Evolutionary conservation across 2,797 vertebrate genomes (phyloP), one percentile per base, ranked within the genome.

Genomic region (Enteromius afrohamiltoni): DNA sequence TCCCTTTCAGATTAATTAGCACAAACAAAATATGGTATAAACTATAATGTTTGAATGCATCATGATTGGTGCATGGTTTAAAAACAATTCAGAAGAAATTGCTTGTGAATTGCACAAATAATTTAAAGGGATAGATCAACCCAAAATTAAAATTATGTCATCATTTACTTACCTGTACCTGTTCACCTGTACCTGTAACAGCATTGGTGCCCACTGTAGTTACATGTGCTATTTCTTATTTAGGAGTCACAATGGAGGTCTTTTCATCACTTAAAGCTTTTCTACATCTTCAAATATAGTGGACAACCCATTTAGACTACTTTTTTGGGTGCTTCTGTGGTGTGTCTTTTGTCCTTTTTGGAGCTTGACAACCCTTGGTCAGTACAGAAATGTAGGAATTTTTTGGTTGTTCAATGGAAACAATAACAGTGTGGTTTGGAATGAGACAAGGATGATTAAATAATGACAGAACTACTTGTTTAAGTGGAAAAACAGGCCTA

Each of bases 381-480:
- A 62, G 14, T 31, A 47, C 29, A 78, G 7, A 65, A n/a, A 49
- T 34, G 2, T 14, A 10, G 76, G 21, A 62, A 49, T 67, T 60
- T 2, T 64, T 51, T 67, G 60, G 31, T 67, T 78, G 26, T 9
- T 65, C 19, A 49, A 47, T 0, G 31, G 23, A n/a, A 31, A n/a
- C 16, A 19, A 26, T n/a, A 62, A 34, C 16, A 11, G 8, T 10
- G 10, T 42, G 58, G 58, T 77, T 62, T 29, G 10, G 51, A 55
- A 60, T 60, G 74, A 42, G 53, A 17, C 23, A 13, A 42, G 21
- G n/a, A 14, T 45, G 74, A 60, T 34, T 65, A 78, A 78, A 67
- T 78, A 67, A 67, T 78, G 77, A 69, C 77, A 79, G 64, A 40
- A 26, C n/a, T 53, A 3, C 65, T 40, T 5, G 7, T 79, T 79